Base-by-base conservation (phyloP, 92 coral and sea anemone genomes). In the Montipora capitata region DNA sequence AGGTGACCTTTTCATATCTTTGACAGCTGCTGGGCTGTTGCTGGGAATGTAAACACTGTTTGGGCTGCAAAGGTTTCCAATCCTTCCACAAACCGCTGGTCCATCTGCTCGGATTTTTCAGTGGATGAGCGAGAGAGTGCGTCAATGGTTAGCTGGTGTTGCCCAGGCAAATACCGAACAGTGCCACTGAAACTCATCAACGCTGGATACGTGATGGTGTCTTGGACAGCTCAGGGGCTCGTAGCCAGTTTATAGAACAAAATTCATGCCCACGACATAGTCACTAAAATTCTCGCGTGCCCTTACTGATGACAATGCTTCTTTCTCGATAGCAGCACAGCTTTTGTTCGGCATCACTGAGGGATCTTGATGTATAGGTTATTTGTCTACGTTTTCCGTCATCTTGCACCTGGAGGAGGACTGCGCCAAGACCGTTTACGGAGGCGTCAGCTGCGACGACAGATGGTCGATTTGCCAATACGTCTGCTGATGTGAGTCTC, bases 401-500 rank as follows among this genome's bases (percentile, higher is more conserved):
- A 20, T 20, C 27, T 20, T 20, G 27, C 27, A 20, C 27, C 14
- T 93, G 96, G 38, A 93, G 84, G 42, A 93, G 89, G 48, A 85
- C 89, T 59, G 91, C 92, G 42, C 94, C 93, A 44, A 91, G 74
- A 0, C 96, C 94, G 44, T 90, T 76, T 3, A 49, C 7, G 20
- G 91, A 91, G 40, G 95, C 93, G 63, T 94, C 94, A 39, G 92
- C 93, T 41, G 94, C 86, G 18, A 94, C 72, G 74, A 89, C 83
- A 11, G 92, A 89, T 62, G 80, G 64, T 17, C 66, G 87, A 41
- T 40, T 84, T 18, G 95, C 88, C 2, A 79, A 73, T 14, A 79
- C 76, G 12, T 79, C 77, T 5, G 87, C 66, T 20, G 85, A 62
- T 40, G 41, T 49, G 42, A 81, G 89, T 20, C 27, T 20, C 27